Base-by-base conservation (phyloP, 92 coral and sea anemone species). In the Micromussa lordhowensis region DNA sequence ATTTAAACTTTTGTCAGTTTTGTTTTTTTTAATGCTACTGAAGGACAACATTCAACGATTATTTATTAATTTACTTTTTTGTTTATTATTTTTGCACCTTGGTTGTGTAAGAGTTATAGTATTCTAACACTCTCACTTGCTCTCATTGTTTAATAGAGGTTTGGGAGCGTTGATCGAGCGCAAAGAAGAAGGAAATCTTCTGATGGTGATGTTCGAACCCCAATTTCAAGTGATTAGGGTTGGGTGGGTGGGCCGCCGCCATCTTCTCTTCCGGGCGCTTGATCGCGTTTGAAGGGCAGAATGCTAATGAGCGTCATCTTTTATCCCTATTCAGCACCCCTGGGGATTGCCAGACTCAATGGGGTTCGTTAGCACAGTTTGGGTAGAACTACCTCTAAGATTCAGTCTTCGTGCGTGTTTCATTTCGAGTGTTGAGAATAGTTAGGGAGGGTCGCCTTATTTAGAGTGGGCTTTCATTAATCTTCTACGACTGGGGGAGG, bases 81-180 rank as follows among this genome's bases (percentile, higher is more conserved):
- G 51, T 44, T 44, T n/a, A n/a, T n/a, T n/a, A n/a, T n/a, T n/a
- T n/a, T 40, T 6, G 51, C 51, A 44, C 1, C 51, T 44, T 8
- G 51, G 51, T 44, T 44, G 51, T 44, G 11, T 8, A 9, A 44
- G 51, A 44, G 51, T n/a, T n/a, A 71, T 26, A 74, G 54, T 74
- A 36, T 74, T 36, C 54, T 74, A 36, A 35, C 78, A 74, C 78
- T 34, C 78, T 74, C 78, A 74, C 54, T 35, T 22, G 48, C 78
- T 32, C 78, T 35, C 53, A 74, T 74, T 74, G 78, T 74, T 74
- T 1, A 74, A 74, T 73, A 73, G 51, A 73, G 78, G 78, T 73
- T 30, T 74, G 78, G 78, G 78, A 74, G 78, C 78, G 78, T 74
- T 74, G 78, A 74, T 74, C 53, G 54, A 74, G 78, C 51, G 78